These are phyloP conservation scores for Chelon labrosus DNA, from an alignment of 2,797 vertebrate genomes.

Conservation along the genomic window DNA sequence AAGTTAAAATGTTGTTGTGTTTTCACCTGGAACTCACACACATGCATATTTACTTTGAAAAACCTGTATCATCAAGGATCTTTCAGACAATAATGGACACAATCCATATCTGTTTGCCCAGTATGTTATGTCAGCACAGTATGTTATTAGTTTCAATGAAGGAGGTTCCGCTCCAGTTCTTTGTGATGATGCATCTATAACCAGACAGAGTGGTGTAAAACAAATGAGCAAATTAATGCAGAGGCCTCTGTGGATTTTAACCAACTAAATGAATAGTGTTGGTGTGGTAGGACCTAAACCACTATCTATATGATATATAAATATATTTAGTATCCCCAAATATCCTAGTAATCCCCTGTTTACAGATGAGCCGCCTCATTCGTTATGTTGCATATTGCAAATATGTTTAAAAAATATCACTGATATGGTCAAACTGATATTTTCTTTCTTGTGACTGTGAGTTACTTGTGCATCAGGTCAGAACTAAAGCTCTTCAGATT, in stretches of 20 bases:
- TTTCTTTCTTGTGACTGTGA: background rate
- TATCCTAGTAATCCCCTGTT: background rate
- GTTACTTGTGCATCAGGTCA: background rate
- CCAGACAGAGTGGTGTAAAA: background rate
- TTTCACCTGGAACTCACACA: background rate
- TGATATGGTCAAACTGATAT: background rate
- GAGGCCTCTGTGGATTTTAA: background rate
- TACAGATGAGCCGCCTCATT: background rate
- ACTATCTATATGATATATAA: background rate
- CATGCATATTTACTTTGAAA: background rate
- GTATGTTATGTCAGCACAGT: background rate
- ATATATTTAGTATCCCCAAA: too few relatives aligned
- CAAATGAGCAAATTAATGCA: background rate
- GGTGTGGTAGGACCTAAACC: background rate
- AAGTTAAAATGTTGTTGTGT: background rate
- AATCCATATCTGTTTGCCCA: background rate
- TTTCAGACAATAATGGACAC: background rate
- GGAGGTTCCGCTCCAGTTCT: background rate
- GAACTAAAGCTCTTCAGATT: background rate
- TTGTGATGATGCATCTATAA: background rate
- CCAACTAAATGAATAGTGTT: background rate
- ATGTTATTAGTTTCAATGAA: slow-evolving; percentile 2
- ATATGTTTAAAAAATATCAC: background rate
- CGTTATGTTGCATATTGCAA: background rate
- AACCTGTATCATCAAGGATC: too few relatives aligned